Evolutionary conservation across 2,888 invertebrate genomes (phyloP), one percentile per base, ranked within the genome.

Genomic region (Petrolisthes manimaculis): DNA sequence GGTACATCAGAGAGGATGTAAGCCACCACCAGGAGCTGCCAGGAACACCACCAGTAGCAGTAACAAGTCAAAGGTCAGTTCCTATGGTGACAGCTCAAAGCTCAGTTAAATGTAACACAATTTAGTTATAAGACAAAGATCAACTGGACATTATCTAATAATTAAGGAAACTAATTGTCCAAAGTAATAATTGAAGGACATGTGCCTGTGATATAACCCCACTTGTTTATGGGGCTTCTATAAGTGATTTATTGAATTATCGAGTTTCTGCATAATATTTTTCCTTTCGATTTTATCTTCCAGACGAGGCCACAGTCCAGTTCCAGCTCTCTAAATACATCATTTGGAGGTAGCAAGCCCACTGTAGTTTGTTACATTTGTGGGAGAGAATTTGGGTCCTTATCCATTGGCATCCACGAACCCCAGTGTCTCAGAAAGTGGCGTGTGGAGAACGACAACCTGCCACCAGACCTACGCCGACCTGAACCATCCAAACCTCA

Each of bases 371-470:
- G 96, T 92, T 94, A 95, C 92, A 94, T 95, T 91, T 96, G 96
- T 92, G 95, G 95, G 3, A 93, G 95, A 81, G 94, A 94, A 92
- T 96, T 95, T 92, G 95, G 95, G 56, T 94, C 94, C 1, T 94
- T 94, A 91, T 95, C 95, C 80, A 95, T 95, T 67, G 93, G 93
- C 84, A 95, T 95, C 90, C 96, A 96, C 92, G 95, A 95, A 92
- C 95, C 95, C 3, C 95, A 95, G 92, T 96, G 96, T 92, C 92
- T 95, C 86, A 94, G 94, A 91, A 95, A 95, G 92, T 95, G 95
- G 95, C 94, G 94, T 69, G 92, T 93, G 3, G 94, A 95, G 92
- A 95, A 95, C 92, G 94, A 94, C 74, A 93, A 94, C 90, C 92
- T 95, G 83, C 95, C 95, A 0, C 92, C 93, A 1, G 53, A 90